Evolutionary conservation across 2,888 invertebrate species (phyloP).

Genomic region (Hartigia nigra): DNA sequence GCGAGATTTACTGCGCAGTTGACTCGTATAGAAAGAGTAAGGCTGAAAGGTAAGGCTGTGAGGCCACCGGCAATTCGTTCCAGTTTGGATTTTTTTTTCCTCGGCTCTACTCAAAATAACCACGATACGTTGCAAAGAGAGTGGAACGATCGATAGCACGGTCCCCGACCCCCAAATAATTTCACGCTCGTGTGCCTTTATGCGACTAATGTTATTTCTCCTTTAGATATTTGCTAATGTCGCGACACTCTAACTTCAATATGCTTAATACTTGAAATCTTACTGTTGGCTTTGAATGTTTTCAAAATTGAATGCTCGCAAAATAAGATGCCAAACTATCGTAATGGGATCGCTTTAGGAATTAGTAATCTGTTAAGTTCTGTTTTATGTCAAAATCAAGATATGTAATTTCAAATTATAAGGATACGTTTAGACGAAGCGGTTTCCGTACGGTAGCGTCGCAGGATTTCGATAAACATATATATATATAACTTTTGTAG

Average conservation of each 20-base stretch:
- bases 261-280: too few species aligned
- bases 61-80: slow-evolving; percentile 8
- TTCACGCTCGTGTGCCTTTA: too few species aligned
- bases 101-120: not conserved
- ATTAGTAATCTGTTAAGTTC: not conserved
- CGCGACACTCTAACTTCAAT: not conserved
- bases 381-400: not conserved
- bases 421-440: too few species aligned
- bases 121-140: not conserved
- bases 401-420: not conserved
- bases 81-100: not conserved
- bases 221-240: too few species aligned
- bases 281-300: not conserved
- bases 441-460: too few species aligned
- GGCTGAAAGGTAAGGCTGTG: not conserved
- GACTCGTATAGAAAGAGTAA: not conserved
- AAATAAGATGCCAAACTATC: not conserved
- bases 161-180: not conserved
- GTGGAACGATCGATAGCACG: not conserved
- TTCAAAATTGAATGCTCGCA: not conserved
- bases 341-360: not conserved
- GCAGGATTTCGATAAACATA: too few species aligned
- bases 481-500: too few species aligned
- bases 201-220: too few species aligned
- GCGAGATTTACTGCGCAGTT: not conserved